Base-by-base conservation (phyloP, 2,113 vertebrate species). In the Asarcornis scutulata region DNA sequence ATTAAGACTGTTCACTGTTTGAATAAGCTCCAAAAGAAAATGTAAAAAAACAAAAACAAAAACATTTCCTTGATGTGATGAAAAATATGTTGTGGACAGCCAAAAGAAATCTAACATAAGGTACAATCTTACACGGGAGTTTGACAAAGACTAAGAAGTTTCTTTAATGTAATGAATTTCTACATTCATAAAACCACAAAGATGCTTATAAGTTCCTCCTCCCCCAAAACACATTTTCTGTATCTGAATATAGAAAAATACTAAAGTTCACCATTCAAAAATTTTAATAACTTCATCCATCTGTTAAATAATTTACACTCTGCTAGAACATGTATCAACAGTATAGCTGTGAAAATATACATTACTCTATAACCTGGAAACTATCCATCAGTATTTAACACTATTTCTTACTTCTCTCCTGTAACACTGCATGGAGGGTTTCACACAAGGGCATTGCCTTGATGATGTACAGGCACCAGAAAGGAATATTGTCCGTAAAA, bases 261-360 rank as follows among this genome's bases (percentile, higher is more conserved):
- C 85, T 83, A 1, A 88, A 86, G 46, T 88, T 96, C 87, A 85
- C 62, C 83, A 58, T 34, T 93, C 36, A 56, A 53, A 46, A 67
- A 79, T 73, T 91, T 91, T 68, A 96, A 82, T 85, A 86, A 75
- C 56, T 89, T 50, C 29, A 86, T 58, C 86, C 81, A 75, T 86
- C 59, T 83, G 73, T 82, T 96, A 92, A 93, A 91, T 92, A 84
- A 96, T 92, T 85, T 55, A 87, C 50, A 76, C 82, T 76, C 46
- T 80, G 32, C 60, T 62, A 84, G 56, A 95, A 87, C n/a, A 88
- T 38, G 44, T 40, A 67, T 56, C 73, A 93, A 75, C 86, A 80
- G 18, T 76, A 85, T 20, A 78, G 52, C 78, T 95, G 92, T 1
- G 7, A 88, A 86, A 87, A 88, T 26, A 95, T 17, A 63, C n/a